Conservation (phyloP, 2,113 vertebrate species). For the Poeciliopsis retropinna region DNA sequence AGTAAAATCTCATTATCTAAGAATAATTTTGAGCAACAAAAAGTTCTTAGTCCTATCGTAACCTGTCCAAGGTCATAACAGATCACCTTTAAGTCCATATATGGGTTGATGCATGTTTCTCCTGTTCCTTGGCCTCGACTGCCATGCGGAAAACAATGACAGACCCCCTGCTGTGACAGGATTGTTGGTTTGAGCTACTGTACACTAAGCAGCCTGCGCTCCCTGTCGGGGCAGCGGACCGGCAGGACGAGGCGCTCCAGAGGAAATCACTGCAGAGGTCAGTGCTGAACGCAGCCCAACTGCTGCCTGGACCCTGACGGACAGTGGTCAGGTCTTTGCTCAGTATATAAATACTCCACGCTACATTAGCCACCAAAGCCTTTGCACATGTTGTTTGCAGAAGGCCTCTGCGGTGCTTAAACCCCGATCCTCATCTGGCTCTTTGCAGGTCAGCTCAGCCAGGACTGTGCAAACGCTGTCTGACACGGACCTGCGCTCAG, state of each 20-base stretch:
- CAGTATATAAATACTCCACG: constrained; percentile 78
- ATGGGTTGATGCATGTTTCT: constrained; percentile 19
- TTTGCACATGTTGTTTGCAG: constrained; percentile 81
- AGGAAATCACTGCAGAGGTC: constrained; percentile 32
- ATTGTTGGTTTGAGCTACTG: constrained; percentile 68
- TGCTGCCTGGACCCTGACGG: constrained; percentile 55
- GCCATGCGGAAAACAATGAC: constrained; percentile 55
- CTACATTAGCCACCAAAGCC: constrained; percentile 79
- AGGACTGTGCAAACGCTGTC: constrained; percentile 43
- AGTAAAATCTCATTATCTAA: too few species aligned
- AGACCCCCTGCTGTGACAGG: constrained; percentile 68
- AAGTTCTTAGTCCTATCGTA: too few species aligned
- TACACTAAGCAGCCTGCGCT: constrained; percentile 51
- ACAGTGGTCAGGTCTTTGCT: constrained; percentile 62
- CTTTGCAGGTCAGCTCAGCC: constrained; percentile 67
- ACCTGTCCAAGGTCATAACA: too few species aligned
- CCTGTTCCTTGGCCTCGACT: constrained; percentile 38
- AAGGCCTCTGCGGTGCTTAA: constrained; percentile 71
- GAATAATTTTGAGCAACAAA: too few species aligned
- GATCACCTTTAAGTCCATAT: neutral
- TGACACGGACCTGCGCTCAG: constrained; percentile 55
- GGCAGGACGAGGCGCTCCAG: constrained; percentile 19
- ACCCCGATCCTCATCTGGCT: constrained; percentile 68
- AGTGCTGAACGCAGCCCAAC: constrained; percentile 28
- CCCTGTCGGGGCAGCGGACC: constrained; percentile 27